Percentiles rank a stretch among this genome's conserved stretches.
Evolutionary conservation across 1,140 invertebrate genomes (phyloP).

Genomic region (Drosophila nebulosa): DNA sequence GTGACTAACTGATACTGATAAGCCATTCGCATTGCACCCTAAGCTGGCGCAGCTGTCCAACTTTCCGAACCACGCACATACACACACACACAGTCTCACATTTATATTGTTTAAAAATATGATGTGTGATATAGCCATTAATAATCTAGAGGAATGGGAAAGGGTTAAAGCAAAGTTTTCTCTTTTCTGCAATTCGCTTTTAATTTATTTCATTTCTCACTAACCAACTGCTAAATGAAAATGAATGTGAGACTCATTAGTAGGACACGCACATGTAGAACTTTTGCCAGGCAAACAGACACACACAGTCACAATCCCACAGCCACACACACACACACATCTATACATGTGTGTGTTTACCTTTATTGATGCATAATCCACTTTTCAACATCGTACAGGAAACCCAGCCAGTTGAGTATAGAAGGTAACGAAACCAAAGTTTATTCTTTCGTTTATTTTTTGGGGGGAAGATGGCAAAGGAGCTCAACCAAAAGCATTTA

Average conservation of each 20-base stretch:
- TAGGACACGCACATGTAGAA: conserved; percentile 62
- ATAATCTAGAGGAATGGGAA: conserved; percentile 50
- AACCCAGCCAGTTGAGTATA: conserved; percentile 32
- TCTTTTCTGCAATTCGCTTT: conserved; percentile 29
- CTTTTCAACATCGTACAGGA: conserved; percentile 47
- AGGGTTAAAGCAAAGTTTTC: conserved; percentile 23
- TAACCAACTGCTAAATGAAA: conserved; percentile 58
- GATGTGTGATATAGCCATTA: conserved; percentile 24
- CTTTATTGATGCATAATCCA: conserved; percentile 65
- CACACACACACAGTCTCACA: conserved; percentile 20
- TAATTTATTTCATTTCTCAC: conserved; percentile 56
- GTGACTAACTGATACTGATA: no score
- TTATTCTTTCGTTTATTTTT: conserved; percentile 60
- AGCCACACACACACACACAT: background rate
- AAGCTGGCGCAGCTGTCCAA: background rate
- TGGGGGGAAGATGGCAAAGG: background rate
- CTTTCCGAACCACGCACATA: background rate
- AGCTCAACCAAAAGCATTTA: conserved; percentile 43
- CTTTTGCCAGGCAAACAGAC: conserved; percentile 33
- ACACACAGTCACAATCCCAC: conserved; percentile 8
- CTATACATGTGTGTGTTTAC: conserved; percentile 3
- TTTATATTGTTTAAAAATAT: conserved; percentile 31
- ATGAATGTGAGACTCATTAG: conserved; percentile 69
- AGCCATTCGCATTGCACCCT: no score
- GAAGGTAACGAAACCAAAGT: conserved; percentile 51